phyloP scores from a whole-genome alignment of 2,113 vertebrate species.

The Myotis davidii region DNA sequence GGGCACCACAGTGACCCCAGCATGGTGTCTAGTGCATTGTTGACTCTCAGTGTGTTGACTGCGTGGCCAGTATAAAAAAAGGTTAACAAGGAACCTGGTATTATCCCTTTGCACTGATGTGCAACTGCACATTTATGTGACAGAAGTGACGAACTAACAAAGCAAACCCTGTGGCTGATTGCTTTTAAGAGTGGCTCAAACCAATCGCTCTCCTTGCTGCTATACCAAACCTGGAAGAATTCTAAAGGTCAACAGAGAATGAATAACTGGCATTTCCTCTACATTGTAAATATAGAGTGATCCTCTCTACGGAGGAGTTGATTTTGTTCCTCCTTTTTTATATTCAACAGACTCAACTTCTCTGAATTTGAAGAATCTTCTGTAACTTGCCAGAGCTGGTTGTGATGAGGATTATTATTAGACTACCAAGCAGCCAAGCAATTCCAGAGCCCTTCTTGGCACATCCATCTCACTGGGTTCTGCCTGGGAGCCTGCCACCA shows the following conservation, averaged over 20 bases:
- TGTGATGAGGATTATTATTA: not conserved
- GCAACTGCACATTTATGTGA: not conserved
- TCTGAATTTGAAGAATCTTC: not conserved
- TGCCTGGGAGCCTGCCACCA: not conserved
- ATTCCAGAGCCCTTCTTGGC: not conserved
- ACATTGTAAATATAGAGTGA: not conserved
- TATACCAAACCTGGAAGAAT: not conserved
- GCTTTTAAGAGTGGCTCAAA: not conserved
- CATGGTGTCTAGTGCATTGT: accelerated
- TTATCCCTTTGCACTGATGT: not conserved
- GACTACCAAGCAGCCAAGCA: no score
- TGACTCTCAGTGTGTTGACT: not conserved
- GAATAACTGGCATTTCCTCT: not conserved
- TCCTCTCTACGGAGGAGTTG: not conserved
- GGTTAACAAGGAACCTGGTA: not conserved
- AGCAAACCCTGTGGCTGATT: not conserved
- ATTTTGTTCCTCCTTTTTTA: not conserved
- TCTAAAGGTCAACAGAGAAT: not conserved
- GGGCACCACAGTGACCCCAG: no score
- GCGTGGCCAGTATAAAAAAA: not conserved
- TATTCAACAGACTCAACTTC: not conserved
- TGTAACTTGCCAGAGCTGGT: not conserved
- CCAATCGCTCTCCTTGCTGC: not conserved
- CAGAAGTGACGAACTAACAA: not conserved
- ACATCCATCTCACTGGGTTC: not conserved